Percentiles rank a stretch among this genome's conserved stretches.
Conservation (phyloP, 2,888 invertebrate genomes). For the Incurvaria masculella region DNA sequence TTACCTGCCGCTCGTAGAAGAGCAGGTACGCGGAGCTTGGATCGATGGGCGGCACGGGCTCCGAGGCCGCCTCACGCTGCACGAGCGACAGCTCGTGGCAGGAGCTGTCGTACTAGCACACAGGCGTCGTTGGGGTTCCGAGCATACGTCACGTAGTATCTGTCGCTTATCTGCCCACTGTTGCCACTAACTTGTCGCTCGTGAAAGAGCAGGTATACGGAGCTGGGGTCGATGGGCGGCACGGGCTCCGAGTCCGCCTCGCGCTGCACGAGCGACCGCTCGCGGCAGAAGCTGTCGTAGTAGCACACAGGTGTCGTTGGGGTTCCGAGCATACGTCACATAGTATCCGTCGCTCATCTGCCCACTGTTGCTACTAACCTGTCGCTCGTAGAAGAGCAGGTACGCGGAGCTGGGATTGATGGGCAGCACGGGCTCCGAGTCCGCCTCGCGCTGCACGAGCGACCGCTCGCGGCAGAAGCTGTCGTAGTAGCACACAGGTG, state of each 20-base stretch:
- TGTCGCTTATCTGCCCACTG: constrained; percentile 86
- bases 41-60: constrained; percentile 61
- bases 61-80: constrained; percentile 63
- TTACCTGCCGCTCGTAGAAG: constrained; percentile 79
- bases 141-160: constrained; percentile 92
- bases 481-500: too few relatives aligned
- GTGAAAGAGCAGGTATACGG: constrained; percentile 88
- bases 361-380: constrained; percentile 46
- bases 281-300: constrained; percentile 18
- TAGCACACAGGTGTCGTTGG: constrained; percentile 14
- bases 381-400: constrained; percentile 77
- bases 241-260: constrained; percentile 58
- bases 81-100: constrained; percentile 63
- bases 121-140: constrained; percentile 83
- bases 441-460: constrained; percentile 57
- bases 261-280: constrained; percentile 38
- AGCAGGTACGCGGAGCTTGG: constrained; percentile 84
- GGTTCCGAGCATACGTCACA: constrained; percentile 25
- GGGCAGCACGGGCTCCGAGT: constrained; percentile 46
- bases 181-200: constrained; percentile 63
- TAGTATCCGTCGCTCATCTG: too few relatives aligned
- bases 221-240: constrained; percentile 73
- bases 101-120: constrained; percentile 91
- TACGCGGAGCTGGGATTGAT: constrained; percentile 76
- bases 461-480: constrained; percentile 64